These are phyloP conservation scores for Axinella damicornis DNA, from an alignment of 37 sponge, comb jelly and placozoan species.

Conservation along the genomic window DNA sequence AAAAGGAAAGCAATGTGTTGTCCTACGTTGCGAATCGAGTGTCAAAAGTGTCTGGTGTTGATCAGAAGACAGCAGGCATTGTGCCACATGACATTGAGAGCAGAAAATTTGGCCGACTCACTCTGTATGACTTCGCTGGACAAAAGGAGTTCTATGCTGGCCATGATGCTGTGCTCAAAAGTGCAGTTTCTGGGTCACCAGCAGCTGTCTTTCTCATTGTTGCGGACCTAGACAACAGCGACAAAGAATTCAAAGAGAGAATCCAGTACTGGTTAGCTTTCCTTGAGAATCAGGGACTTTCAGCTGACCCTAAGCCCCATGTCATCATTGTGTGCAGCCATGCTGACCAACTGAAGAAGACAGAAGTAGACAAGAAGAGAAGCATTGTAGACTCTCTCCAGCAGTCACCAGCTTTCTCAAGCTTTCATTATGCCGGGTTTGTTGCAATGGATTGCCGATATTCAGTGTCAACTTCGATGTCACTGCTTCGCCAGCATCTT, in stretches of 20 bases:
- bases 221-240: neutral
- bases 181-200: neutral
- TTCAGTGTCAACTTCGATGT: too few species aligned
- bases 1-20: neutral
- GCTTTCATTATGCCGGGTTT: too few species aligned
- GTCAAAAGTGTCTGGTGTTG: neutral
- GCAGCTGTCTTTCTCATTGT: neutral
- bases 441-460: too few species aligned
- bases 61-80: slow-evolving; percentile 2
- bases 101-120: neutral
- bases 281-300: neutral
- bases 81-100: neutral
- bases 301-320: neutral
- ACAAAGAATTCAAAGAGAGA: neutral
- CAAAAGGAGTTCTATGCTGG: slow-evolving; percentile 1
- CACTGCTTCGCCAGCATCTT: too few species aligned
- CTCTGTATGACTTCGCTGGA: neutral
- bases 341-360: neutral
- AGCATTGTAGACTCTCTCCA: too few species aligned
- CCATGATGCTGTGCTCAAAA: neutral
- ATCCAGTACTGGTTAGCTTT: neutral
- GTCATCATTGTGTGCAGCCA: neutral
- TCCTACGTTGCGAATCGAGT: neutral
- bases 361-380: too few species aligned
- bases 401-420: too few species aligned